A percentile compares a stretch with the other conserved stretches of the same genome.
phyloP scores from a whole-genome alignment of 2,888 invertebrate genomes.

The Gortyna flavago region DNA sequence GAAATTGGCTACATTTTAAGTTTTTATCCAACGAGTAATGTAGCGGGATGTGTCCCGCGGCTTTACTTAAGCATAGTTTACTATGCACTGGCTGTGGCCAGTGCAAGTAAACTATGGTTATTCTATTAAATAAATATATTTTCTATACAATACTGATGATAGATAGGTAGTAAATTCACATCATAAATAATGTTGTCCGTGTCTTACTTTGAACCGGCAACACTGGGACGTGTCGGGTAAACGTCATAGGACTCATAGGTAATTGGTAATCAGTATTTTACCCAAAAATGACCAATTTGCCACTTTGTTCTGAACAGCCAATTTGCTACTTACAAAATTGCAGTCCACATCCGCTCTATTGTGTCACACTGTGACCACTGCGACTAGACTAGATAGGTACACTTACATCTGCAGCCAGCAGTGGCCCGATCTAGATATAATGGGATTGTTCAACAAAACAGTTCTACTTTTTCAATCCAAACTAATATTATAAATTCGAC shows the following conservation, averaged over 20 bases:
- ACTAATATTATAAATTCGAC: background rate
- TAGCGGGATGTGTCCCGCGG: too few relatives aligned
- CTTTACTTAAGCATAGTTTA: too few relatives aligned
- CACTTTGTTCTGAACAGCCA: constrained; percentile 32
- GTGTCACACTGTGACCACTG: constrained; percentile 6
- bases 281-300: constrained; percentile 36
- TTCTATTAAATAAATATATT: background rate
- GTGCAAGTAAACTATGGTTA: background rate
- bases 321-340: constrained; percentile 41
- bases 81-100: too few relatives aligned
- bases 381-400: background rate
- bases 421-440: background rate
- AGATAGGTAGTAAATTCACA: constrained; percentile 7
- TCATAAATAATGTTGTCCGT: constrained; percentile 1
- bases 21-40: too few relatives aligned
- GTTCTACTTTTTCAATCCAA: background rate
- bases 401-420: background rate
- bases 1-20: background rate
- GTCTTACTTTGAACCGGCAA: background rate
- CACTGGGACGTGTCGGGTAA: background rate
- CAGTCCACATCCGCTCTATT: constrained; percentile 24
- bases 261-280: constrained; percentile 19
- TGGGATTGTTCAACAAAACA: background rate
- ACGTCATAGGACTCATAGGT: background rate
- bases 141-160: constrained; percentile 1